phyloP scores from a whole-genome alignment of 2,888 invertebrate species.

The Bombylius discolor region DNA sequence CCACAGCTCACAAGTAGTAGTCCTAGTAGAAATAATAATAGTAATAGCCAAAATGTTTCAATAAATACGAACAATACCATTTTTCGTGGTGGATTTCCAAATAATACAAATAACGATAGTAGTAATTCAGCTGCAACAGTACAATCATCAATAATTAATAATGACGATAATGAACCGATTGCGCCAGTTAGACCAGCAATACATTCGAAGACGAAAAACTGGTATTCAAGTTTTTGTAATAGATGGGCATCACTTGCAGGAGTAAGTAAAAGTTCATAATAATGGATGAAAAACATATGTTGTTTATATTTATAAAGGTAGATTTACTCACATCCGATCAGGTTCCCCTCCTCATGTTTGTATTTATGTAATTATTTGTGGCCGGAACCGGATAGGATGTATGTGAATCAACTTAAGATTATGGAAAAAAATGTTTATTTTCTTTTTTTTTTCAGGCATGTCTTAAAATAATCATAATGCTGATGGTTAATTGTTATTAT shows the following conservation, averaged over 20 bases:
- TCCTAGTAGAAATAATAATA: no score
- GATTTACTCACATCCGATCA: no score
- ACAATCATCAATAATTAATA: conserved; percentile 24
- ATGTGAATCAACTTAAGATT: no score
- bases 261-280: conserved; percentile 39
- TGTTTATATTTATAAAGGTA: not conserved
- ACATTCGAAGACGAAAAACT: conserved; percentile 81
- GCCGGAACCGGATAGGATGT: no score
- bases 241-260: conserved; percentile 87
- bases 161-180: conserved; percentile 38
- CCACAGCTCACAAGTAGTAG: not conserved
- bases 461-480: conserved; percentile 77
- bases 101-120: conserved; percentile 21
- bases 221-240: conserved; percentile 90
- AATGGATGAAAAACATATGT: conserved; percentile 2
- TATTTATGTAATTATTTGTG: no score
- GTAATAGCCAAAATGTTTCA: no score
- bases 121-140: conserved; percentile 3
- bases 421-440: not conserved
- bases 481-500: conserved; percentile 87
- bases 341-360: no score
- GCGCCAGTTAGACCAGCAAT: conserved; percentile 51
- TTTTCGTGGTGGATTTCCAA: conserved; percentile 17
- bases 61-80: no score
- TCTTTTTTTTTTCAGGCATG: conserved; percentile 47